Evolutionary conservation across 2,113 vertebrate genomes (phyloP), one percentile per base, ranked within the genome.

Genomic region (Murina feae): DNA sequence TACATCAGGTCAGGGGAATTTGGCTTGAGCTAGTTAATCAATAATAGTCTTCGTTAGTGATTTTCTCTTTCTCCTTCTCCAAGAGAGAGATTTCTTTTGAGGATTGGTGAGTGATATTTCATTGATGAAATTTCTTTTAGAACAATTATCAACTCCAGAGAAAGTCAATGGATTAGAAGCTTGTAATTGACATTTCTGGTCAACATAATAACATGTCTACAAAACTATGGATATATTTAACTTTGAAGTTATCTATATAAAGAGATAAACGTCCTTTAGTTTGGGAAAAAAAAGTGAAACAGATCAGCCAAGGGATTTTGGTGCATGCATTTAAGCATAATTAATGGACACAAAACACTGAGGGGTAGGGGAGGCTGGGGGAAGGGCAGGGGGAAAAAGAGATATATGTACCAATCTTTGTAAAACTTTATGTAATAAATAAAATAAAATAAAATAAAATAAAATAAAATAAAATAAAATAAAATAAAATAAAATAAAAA

Each of bases 111-210:
- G n/a, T 96, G 87, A 95, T 82, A 74, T 72, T 88, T 84, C 81
- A 74, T 72, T 95, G 53, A 94, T 94, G 78, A 91, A 69, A 55
- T 93, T 94, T 86, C 74, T 94, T 94, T 95, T n/a, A 93, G 47
- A 87, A 90, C 12, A 76, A 92, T 96, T 89, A 92, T 69, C 23
- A 81, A 84, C 75, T 93, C 17, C n/a, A 71, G n/a, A 90, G 55
- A 95, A 97, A 79, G 82, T 95, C 87, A 95, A 4, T 89, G 78
- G 44, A 28, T 89, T 90, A 85, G 84, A 89, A 95, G 53, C 58
- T 84, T 32, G 6, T 81, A 35, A 95, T 78, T 93, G 93, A 94
- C 51, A 89, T 93, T 91, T 94, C 44, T 96, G 21, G 25, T 89
- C 58, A 94, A 91, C 14, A 32, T 72, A 91, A 21, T 2, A 92